Evolutionary conservation across 2,797 vertebrate species (phyloP).

Genomic region (Cynopterus sphinx): DNA sequence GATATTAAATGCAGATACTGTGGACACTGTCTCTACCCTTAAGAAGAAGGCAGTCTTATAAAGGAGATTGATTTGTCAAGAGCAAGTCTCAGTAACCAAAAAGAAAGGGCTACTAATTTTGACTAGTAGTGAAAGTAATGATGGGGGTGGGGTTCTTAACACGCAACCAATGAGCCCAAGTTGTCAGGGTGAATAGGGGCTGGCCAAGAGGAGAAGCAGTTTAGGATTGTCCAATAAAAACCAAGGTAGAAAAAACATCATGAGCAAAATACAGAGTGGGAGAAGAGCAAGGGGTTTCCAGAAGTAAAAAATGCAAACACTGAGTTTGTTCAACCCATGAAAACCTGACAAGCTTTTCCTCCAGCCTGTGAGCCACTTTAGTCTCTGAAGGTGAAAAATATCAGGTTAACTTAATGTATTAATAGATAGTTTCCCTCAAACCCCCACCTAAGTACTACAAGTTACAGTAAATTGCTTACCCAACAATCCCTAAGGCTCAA

Average conservation of each 20-base stretch:
- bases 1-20: background rate
- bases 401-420: background rate
- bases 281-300: background rate
- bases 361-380: background rate
- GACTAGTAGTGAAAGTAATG: background rate
- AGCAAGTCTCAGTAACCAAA: background rate
- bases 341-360: background rate
- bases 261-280: background rate
- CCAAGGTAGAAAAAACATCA: background rate
- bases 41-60: background rate
- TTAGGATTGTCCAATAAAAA: background rate
- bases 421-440: background rate
- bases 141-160: background rate
- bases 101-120: background rate
- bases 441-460: background rate
- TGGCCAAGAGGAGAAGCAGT: background rate
- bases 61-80: background rate
- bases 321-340: background rate
- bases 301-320: background rate
- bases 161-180: background rate
- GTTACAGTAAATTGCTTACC: background rate
- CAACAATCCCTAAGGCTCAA: background rate
- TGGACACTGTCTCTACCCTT: background rate
- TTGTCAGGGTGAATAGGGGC: background rate
- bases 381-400: constrained; percentile 14